Percentiles rank a stretch among this genome's conserved stretches.
These are phyloP conservation scores for Acestrorhynchus altus DNA, from an alignment of 2,797 vertebrate genomes.

Conservation along the genomic window DNA sequence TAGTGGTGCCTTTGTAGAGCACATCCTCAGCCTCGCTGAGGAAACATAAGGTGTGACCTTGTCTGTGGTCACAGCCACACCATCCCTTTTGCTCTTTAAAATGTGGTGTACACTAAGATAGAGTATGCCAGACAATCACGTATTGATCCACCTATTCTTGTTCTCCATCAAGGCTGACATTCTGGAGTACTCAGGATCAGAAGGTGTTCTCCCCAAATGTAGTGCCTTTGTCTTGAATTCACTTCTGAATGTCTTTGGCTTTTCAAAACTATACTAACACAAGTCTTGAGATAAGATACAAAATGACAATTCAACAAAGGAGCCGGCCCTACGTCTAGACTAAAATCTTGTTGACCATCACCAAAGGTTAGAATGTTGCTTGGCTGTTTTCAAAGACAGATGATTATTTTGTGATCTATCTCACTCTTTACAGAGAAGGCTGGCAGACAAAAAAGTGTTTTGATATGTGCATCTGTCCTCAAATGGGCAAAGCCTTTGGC, in stretches of 20 bases:
- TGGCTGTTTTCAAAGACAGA: conserved; percentile 23
- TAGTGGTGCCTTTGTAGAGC: conserved; percentile 30
- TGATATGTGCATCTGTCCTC: conserved; percentile 47
- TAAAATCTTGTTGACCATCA: conserved; percentile 44
- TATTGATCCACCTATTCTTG: conserved; percentile 49
- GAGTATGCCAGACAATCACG: conserved; percentile 16
- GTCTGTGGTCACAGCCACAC: conserved; percentile 40
- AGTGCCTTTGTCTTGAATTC: conserved; percentile 35
- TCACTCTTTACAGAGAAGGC: conserved; percentile 46
- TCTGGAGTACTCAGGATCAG: conserved; percentile 36
- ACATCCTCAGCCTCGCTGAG: conserved; percentile 42
- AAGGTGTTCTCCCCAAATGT: conserved; percentile 30
- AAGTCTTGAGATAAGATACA: conserved; percentile 33
- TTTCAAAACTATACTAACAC: conserved; percentile 24
- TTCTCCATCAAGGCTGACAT: conserved; percentile 43
- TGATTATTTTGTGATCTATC: neutral
- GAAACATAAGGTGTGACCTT: conserved; percentile 45
- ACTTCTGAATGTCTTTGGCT: conserved; percentile 36
- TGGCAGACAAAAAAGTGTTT: conserved; percentile 34
- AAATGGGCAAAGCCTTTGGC: conserved; percentile 54
- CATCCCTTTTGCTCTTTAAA: conserved; percentile 33
- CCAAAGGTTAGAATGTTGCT: conserved; percentile 30
- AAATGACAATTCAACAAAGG: conserved; percentile 40
- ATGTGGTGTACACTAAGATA: conserved; percentile 40
- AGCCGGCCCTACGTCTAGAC: conserved; percentile 10